Base-by-base conservation (phyloP, 2,888 invertebrate species). In the Nezara viridula region DNA sequence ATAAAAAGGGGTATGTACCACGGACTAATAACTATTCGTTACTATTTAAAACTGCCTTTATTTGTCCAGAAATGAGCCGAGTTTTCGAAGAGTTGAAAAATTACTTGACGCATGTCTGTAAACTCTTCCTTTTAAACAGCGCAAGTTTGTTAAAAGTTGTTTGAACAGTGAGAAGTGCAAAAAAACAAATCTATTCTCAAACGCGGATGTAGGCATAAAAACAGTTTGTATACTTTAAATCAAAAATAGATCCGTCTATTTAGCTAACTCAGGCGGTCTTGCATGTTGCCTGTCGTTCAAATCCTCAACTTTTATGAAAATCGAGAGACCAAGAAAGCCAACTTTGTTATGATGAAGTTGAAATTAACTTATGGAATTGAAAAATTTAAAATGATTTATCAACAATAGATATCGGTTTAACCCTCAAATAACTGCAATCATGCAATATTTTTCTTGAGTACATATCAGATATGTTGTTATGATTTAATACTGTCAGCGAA, bases 141-240 rank as follows among this genome's bases (percentile, higher is more conserved):
- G 32, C 66, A 73, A 73, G 66, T 73, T 73, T 73, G 32, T 73
- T 73, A 73, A 73, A 73, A 7, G 66, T 73, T 73, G 66, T 73
- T 73, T 73, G 66, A 73, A 73, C 32, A 37, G 37, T 19, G 37
- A 73, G 66, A 73, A 73, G 19, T 73, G 66, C 66, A 73, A 73
- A 73, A 66, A 73, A 73, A 55, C 66, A 73, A 37, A 73, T 73
- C 66, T 73, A 73, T 73, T 73, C 66, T 73, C 66, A 73, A 73
- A 73, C 37, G 66, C 66, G 66, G 66, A 73, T 73, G 66, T 73
- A 73, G 66, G 66, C 66, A 73, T 73, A 73, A 73, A 73, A 73
- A 73, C 66, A 73, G 66, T 73, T 37, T 73, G 66, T 73, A 73
- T 73, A 73, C 66, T 37, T 73, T 9, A 73, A 73, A 73, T 73